Conservation (phyloP, 2,113 vertebrate genomes). For the Lepus europaeus region DNA sequence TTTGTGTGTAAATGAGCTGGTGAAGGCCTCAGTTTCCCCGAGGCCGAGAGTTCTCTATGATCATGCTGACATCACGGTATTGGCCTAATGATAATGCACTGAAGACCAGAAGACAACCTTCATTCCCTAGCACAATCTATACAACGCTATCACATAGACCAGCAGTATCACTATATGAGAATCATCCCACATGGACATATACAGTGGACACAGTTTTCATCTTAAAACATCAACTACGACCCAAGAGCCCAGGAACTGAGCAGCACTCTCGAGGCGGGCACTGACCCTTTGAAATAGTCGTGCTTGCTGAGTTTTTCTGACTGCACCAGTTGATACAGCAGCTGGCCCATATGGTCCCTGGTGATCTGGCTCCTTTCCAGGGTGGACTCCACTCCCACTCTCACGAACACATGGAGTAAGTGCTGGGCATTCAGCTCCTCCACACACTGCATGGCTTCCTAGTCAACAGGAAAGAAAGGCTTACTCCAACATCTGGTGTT, state of each 20-base stretch:
- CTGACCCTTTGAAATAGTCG: constrained; percentile 96
- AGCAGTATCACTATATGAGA: constrained; percentile 7
- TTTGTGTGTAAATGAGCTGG: constrained; percentile 26
- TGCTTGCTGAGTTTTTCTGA: constrained; percentile 91
- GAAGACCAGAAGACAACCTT: background rate
- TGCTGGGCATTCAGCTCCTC: constrained; percentile 92
- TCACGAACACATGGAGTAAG: constrained; percentile 93
- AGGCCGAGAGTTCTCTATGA: background rate
- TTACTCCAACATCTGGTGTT: background rate
- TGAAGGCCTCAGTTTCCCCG: background rate
- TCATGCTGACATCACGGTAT: background rate
- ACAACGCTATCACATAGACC: constrained; percentile 10
- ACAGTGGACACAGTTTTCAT: constrained; percentile 16
- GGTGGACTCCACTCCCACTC: constrained; percentile 95
- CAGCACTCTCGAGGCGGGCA: background rate
- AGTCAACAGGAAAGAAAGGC: constrained; percentile 43
- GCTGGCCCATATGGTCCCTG: constrained; percentile 97
- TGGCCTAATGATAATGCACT: background rate
- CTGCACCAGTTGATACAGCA: constrained; percentile 95
- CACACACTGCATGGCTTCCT: constrained; percentile 98
- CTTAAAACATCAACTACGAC: constrained; percentile 18
- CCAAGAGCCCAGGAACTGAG: background rate
- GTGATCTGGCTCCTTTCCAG: constrained; percentile 97
- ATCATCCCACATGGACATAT: background rate
- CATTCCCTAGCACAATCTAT: background rate